These are phyloP conservation scores for Orussus abietinus DNA, from an alignment of 1,140 invertebrate species.

Conservation along the genomic window DNA sequence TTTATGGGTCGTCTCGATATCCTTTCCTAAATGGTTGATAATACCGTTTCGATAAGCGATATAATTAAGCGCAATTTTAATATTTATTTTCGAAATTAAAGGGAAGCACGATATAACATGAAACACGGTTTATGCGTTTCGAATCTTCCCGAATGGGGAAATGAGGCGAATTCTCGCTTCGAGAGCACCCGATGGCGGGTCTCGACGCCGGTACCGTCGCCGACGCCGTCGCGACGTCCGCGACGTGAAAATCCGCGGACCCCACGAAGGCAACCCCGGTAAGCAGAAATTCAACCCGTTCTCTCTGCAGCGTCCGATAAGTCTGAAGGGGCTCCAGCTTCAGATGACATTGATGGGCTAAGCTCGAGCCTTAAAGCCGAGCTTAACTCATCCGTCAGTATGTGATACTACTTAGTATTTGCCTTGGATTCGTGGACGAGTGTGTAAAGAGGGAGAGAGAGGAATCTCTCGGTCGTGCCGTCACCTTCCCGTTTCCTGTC, in stretches of 20 bases:
- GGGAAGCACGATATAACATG: too few species aligned
- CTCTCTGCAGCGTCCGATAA: conserved; percentile 46
- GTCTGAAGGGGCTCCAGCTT: conserved; percentile 49
- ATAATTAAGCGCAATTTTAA: too few species aligned
- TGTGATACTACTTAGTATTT: conserved; percentile 45
- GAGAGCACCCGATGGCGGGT: too few species aligned
- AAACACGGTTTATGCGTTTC: too few species aligned
- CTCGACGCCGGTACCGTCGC: too few species aligned
- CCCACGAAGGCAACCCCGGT: conserved; percentile 18
- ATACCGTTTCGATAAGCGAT: too few species aligned
- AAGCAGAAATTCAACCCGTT: conserved; percentile 33
- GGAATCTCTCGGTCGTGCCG: conserved; percentile 5
- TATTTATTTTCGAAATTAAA: too few species aligned
- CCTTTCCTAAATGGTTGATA: too few species aligned
- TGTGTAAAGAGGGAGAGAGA: conserved; percentile 13
- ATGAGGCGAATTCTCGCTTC: too few species aligned
- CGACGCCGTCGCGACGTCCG: conserved; percentile 3
- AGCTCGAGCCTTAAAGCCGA: conserved; percentile 40
- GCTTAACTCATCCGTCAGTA: conserved; percentile 54
- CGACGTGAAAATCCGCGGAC: conserved; percentile 41
- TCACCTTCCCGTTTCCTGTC: too few species aligned
- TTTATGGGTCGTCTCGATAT: too few species aligned
- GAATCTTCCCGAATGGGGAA: too few species aligned
- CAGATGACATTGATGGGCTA: conserved; percentile 53
- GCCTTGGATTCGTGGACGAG: conserved; percentile 14